Base-by-base conservation (phyloP, 2,888 invertebrate species). In the Drosophila quinaria region DNA sequence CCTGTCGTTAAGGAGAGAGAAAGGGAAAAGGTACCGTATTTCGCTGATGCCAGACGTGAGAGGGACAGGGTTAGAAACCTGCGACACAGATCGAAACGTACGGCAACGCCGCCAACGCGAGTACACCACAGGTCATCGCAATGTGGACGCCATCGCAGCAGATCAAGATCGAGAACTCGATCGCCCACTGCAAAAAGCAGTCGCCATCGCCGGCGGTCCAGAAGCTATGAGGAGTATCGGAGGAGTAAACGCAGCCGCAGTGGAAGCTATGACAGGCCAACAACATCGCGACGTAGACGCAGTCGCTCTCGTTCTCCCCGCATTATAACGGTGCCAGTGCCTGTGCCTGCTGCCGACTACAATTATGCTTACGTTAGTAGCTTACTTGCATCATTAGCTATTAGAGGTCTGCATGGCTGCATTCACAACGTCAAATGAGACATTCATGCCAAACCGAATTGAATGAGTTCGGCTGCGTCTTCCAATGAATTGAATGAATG, bases 251-350 rank as follows among this genome's bases (percentile, higher is more conserved):
- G 52, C 1, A 54, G 33, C 9, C 55, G 47, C 41, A 55, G 55
- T 10, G 35, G 59, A 9, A 76, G 60, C 39, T 41, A 59, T 22
- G 33, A 46, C 3, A 42, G 22, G 2, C 4, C 15, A 0, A 11
- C 19, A 0, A 13, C 49, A 35, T 11, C 17, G 4, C 64, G 58
- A 9, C 68, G 54, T 10, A 46, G 61, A 11, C 75, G 81, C 25
- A 60, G 46, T 37, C 81, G 78, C 0, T 78, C 74, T 39, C 74
- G 75, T 17, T 42, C 74, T 10, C 81, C 89, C 13, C 77, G 84
- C 31, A 87, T 89, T 5, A 87, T 89, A 49, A 89, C 87, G 3
- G 74, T 89, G 37, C 89, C 84, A 1, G 87, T 82, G 52, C 87
- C 87, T 31, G 78, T 78, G 41, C 78, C 81, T 4, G 78, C 81